Conservation (phyloP, 2,797 vertebrate genomes). For the Syndactyla subalaris region DNA sequence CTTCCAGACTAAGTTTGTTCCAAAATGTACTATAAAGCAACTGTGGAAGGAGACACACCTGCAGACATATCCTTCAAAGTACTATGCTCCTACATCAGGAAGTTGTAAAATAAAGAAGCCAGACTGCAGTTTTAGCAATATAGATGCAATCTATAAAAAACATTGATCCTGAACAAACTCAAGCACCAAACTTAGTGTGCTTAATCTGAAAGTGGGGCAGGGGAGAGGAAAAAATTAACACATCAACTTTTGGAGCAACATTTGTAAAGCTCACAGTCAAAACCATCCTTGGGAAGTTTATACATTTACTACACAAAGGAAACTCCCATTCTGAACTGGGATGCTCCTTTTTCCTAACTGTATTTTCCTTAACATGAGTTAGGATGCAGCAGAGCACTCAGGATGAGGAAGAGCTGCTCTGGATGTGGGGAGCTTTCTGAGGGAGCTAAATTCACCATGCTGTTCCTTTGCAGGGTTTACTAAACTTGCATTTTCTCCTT, state of each 20-base stretch:
- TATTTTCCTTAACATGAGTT: background rate
- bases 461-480: background rate
- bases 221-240: background rate
- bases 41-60: background rate
- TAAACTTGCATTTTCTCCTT: background rate
- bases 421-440: background rate
- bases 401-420: background rate
- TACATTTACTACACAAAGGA: background rate
- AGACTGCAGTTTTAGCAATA: background rate
- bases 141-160: background rate
- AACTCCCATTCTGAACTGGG: background rate
- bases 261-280: background rate
- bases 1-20: background rate
- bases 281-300: background rate
- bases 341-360: background rate
- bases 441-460: background rate
- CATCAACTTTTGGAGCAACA: background rate
- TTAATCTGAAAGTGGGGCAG: background rate
- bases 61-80: background rate
- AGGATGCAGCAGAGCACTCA: background rate
- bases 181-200: fast-evolving
- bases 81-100: background rate
- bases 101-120: background rate
- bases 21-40: background rate
- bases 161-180: background rate